phyloP scores from a whole-genome alignment of 1,140 invertebrate genomes.

The Laodelphax striatellus region DNA sequence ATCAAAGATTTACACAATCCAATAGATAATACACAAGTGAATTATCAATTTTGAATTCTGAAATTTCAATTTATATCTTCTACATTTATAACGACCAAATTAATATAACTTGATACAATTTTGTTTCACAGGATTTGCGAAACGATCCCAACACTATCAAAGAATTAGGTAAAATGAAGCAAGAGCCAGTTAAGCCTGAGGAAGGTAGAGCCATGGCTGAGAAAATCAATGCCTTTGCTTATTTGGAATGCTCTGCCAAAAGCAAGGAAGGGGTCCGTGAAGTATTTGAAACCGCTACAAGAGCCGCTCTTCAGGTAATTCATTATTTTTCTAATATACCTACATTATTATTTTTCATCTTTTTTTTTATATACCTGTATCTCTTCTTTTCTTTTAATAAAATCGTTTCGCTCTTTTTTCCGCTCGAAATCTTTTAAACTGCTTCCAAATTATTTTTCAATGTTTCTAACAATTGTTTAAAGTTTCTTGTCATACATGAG shows the following conservation, averaged over 20 bases:
- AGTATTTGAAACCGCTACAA: constrained; percentile 98
- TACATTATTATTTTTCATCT: background rate
- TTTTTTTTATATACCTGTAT: no score
- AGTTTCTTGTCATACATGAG: background rate
- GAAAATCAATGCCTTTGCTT: constrained; percentile 98
- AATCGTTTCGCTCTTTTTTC: background rate
- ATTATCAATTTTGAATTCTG: no score
- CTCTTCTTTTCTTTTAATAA: background rate
- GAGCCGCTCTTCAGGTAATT: constrained; percentile 85
- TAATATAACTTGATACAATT: no score
- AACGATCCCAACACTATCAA: constrained; percentile 95
- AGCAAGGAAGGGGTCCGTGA: constrained; percentile 98
- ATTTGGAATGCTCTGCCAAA: constrained; percentile 98
- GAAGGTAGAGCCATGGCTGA: constrained; percentile 97
- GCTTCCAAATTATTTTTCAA: background rate
- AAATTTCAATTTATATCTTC: no score
- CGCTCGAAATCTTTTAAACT: background rate
- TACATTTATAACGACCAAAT: no score
- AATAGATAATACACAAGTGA: no score
- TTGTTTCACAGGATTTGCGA: constrained; percentile 49
- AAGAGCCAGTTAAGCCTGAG: constrained; percentile 96
- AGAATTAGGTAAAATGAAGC: constrained; percentile 96
- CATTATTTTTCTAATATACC: background rate
- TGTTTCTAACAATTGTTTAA: background rate
- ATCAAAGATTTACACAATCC: no score